These are phyloP conservation scores for Diarsia brunnea DNA, from an alignment of 2,888 invertebrate species.

Conservation along the genomic window DNA sequence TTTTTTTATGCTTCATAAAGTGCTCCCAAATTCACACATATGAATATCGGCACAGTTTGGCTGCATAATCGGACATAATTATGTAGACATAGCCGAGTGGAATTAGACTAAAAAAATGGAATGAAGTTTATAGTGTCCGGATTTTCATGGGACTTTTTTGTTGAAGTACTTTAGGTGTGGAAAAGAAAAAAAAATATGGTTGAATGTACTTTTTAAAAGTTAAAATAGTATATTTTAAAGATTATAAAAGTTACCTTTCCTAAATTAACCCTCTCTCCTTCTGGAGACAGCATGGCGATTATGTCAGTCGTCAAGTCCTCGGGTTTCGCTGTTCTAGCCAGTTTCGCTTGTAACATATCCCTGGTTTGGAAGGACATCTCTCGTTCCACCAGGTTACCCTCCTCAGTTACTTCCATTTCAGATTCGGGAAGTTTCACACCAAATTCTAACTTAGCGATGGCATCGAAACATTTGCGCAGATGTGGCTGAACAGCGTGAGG, in stretches of 20 bases:
- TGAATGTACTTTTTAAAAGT: too few relatives aligned
- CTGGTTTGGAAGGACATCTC: slow-evolving; percentile 86
- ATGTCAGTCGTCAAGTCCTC: slow-evolving; percentile 95
- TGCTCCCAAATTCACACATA: too few relatives aligned
- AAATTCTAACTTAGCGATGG: slow-evolving; percentile 94
- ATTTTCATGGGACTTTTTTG: background rate
- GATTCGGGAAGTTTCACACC: slow-evolving; percentile 90
- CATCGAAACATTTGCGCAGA: slow-evolving; percentile 97
- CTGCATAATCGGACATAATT: too few relatives aligned
- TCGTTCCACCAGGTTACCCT: slow-evolving; percentile 85
- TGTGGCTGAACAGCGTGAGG: slow-evolving; percentile 97
- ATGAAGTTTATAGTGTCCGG: background rate
- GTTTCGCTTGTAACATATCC: slow-evolving; percentile 83
- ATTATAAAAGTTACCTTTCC: slow-evolving; percentile 90
- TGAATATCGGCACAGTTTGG: too few relatives aligned
- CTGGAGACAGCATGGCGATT: slow-evolving; percentile 97
- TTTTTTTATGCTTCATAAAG: too few relatives aligned
- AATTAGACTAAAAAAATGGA: background rate
- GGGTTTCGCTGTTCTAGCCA: slow-evolving; percentile 82
- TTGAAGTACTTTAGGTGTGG: background rate
- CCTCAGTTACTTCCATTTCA: slow-evolving; percentile 89
- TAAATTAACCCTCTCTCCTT: slow-evolving; percentile 95
- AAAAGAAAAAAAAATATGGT: too few relatives aligned
- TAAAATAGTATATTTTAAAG: background rate
- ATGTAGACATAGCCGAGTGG: too few relatives aligned